These are phyloP conservation scores for Irena cyanogastra DNA, from an alignment of 2,113 vertebrate genomes.

Conservation along the genomic window DNA sequence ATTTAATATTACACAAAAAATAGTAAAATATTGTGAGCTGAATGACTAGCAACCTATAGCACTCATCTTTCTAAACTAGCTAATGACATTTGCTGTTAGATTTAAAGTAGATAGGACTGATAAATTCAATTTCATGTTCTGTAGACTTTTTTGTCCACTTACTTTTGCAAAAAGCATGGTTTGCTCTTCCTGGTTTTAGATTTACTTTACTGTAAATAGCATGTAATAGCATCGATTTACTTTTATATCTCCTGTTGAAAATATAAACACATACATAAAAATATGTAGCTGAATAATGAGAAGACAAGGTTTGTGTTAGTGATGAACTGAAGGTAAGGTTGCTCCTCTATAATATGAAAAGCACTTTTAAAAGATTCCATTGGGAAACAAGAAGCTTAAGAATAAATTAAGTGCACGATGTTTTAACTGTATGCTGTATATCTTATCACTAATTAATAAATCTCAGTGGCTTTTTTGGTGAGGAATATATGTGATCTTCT, in stretches of 20 bases:
- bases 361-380: not conserved
- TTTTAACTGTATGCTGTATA: not conserved
- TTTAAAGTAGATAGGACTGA: not conserved
- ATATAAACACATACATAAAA: not conserved
- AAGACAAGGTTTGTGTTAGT: not conserved
- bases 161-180: accelerated
- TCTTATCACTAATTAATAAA: not conserved
- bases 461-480: not conserved
- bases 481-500: not conserved
- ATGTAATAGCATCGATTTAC: not conserved
- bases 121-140: not conserved
- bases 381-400: not conserved
- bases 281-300: not conserved
- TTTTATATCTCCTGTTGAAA: not conserved
- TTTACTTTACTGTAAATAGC: not conserved
- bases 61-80: not conserved
- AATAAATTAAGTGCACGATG: not conserved
- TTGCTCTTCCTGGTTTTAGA: not conserved
- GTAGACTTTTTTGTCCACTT: not conserved
- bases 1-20: not conserved
- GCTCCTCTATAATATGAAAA: not conserved
- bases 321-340: not conserved
- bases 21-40: not conserved
- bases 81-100: not conserved
- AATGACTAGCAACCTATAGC: not conserved